phyloP scores from a whole-genome alignment of 2,797 vertebrate genomes.

The Macropodus opercularis region DNA sequence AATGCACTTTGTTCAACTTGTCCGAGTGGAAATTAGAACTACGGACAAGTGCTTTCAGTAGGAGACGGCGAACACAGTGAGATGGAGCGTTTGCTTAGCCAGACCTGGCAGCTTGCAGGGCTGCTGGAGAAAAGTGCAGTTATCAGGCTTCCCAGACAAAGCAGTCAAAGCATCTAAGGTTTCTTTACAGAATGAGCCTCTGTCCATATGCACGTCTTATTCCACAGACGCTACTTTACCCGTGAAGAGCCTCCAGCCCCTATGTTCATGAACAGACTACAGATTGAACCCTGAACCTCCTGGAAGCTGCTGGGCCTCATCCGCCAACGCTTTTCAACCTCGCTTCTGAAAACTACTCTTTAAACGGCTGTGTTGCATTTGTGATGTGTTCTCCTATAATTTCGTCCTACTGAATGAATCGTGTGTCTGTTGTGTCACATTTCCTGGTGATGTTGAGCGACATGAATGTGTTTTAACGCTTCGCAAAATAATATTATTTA shows the following conservation, averaged over 20 bases:
- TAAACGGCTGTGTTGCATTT: too few species aligned
- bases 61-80: constrained; percentile 22
- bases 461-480: too few species aligned
- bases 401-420: too few species aligned
- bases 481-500: too few species aligned
- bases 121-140: constrained; percentile 27
- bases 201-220: constrained; percentile 11
- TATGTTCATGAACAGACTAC: background rate
- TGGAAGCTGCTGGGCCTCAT: too few species aligned
- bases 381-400: too few species aligned
- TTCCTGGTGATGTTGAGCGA: too few species aligned
- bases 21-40: constrained; percentile 41
- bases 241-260: background rate
- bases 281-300: too few species aligned
- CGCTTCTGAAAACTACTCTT: too few species aligned
- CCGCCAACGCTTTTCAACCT: too few species aligned
- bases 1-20: constrained; percentile 25
- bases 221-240: background rate
- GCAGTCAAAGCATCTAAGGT: constrained; percentile 40
- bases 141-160: constrained; percentile 37
- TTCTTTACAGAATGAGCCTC: constrained; percentile 32
- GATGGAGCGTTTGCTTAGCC: constrained; percentile 38
- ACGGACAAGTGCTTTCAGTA: constrained; percentile 38
- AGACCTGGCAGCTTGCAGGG: constrained; percentile 39
- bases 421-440: too few species aligned